Evolutionary conservation across 2,797 vertebrate species (phyloP).

Genomic region (Eurystomus glaucurus): DNA sequence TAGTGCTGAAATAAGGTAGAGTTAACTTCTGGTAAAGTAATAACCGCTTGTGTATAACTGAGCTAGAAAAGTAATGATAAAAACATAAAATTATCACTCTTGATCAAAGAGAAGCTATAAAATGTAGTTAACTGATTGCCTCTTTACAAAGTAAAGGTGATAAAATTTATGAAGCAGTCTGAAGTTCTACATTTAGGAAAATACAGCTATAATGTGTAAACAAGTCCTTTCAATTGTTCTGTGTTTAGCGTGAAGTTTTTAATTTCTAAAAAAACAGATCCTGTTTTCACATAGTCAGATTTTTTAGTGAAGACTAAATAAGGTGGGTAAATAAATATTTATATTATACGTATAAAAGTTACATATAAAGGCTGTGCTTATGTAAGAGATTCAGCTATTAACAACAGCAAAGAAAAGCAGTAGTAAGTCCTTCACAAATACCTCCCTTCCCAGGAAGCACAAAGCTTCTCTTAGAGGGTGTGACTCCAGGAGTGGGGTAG

Average conservation of each 20-base stretch:
- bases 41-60: neutral
- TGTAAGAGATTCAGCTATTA: neutral
- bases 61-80: neutral
- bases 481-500: neutral
- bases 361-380: neutral
- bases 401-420: neutral
- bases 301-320: neutral
- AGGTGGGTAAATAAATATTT: neutral
- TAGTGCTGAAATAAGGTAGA: neutral
- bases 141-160: neutral
- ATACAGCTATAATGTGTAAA: neutral
- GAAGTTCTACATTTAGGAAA: neutral
- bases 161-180: neutral
- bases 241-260: neutral
- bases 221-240: neutral
- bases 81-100: neutral
- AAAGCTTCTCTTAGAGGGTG: neutral
- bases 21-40: neutral
- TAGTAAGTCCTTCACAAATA: neutral
- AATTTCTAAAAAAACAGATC: neutral
- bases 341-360: neutral
- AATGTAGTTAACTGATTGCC: neutral
- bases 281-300: neutral
- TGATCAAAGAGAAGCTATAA: conserved; percentile 30
- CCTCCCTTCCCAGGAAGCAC: neutral